Evolutionary conservation across 1,140 invertebrate species (phyloP).

Genomic region (Dreissena rostriformis): DNA sequence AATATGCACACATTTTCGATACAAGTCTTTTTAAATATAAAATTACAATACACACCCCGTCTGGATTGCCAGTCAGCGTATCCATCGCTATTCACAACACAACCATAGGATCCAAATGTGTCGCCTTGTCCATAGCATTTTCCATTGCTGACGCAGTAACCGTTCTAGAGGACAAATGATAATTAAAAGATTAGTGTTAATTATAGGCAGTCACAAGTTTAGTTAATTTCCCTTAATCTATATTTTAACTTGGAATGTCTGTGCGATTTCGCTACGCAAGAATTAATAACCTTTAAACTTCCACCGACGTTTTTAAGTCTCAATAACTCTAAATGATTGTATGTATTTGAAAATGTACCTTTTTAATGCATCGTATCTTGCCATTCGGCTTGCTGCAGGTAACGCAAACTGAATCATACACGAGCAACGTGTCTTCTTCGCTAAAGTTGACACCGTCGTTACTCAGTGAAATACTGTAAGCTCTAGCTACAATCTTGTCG

Average conservation of each 20-base stretch:
- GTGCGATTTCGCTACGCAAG: too few species aligned
- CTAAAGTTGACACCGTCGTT: slow-evolving; percentile 26
- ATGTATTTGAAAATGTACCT: neutral
- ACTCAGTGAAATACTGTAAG: slow-evolving; percentile 8
- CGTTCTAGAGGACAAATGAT: neutral
- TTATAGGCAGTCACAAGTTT: neutral
- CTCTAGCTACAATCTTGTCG: neutral
- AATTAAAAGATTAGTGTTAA: neutral
- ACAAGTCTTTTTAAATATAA: too few species aligned
- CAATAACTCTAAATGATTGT: neutral
- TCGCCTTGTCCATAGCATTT: slow-evolving; percentile 14
- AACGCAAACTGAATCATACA: slow-evolving; percentile 38
- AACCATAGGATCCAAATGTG: slow-evolving; percentile 9
- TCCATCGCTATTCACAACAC: neutral
- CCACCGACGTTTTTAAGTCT: neutral
- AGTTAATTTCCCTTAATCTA: too few species aligned
- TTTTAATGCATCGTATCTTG: slow-evolving; percentile 4
- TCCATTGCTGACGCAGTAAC: slow-evolving; percentile 20
- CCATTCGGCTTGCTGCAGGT: slow-evolving; percentile 4
- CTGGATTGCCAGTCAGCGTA: neutral
- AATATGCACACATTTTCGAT: too few species aligned
- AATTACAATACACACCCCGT: too few species aligned
- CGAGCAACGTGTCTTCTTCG: slow-evolving; percentile 17
- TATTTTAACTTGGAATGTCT: neutral
- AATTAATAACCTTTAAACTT: too few species aligned